Conservation (phyloP, 2,113 vertebrate species). For the Larimichthys crocea region DNA sequence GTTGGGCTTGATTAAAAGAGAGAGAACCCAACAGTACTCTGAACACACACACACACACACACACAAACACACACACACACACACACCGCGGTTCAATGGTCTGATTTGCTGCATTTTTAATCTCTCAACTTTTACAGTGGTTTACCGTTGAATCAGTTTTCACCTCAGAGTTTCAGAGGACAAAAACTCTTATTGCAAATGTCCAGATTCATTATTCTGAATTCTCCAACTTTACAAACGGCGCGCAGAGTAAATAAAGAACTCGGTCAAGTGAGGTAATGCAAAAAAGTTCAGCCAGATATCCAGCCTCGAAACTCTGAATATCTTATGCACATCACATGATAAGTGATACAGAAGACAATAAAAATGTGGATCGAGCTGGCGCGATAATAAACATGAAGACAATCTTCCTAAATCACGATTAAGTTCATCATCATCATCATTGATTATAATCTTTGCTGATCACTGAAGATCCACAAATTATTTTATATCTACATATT, state of each 20-base stretch:
- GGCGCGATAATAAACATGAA: too few species aligned
- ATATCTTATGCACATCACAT: neutral
- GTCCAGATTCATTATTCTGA: constrained; percentile 57
- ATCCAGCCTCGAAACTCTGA: neutral
- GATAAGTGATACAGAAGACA: too few species aligned
- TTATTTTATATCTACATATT: too few species aligned
- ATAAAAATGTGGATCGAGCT: too few species aligned
- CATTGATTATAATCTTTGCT: too few species aligned
- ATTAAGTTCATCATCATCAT: too few species aligned
- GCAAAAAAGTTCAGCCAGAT: neutral
- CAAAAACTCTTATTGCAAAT: constrained; percentile 59
- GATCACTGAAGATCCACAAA: too few species aligned
- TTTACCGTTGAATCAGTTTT: constrained; percentile 12
- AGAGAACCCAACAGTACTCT: constrained; percentile 39
- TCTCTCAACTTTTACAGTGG: constrained; percentile 43
- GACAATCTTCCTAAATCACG: too few species aligned
- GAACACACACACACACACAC: constrained; percentile 16
- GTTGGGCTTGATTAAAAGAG: constrained; percentile 83
- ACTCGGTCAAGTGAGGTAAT: neutral
- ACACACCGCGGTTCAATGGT: constrained; percentile 22
- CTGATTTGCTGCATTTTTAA: constrained; percentile 43
- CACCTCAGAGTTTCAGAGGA: constrained; percentile 31
- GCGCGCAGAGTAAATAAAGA: constrained; percentile 4
- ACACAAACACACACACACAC: constrained; percentile 17
- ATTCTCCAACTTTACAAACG: neutral